A percentile compares a stretch with the other conserved stretches of the same genome.
phyloP scores from a whole-genome alignment of 2,888 invertebrate species.

The Argyresthia goedartella region DNA sequence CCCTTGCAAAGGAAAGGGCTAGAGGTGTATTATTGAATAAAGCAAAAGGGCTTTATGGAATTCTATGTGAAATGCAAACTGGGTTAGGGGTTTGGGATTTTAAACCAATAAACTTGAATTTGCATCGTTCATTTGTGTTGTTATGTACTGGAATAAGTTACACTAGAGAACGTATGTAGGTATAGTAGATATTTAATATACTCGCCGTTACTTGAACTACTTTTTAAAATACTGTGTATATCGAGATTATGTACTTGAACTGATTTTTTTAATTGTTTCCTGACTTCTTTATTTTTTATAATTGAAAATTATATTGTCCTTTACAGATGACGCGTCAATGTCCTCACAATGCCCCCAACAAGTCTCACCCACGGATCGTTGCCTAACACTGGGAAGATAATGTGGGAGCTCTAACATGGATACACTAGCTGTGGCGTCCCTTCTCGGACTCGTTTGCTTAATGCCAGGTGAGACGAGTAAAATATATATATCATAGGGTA shows the following conservation, averaged over 20 bases:
- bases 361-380: background rate
- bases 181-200: too few relatives aligned
- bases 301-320: background rate
- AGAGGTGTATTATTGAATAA: constrained; percentile 31
- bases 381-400: constrained; percentile 23
- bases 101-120: constrained; percentile 17
- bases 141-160: too few relatives aligned
- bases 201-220: too few relatives aligned
- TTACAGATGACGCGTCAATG: background rate
- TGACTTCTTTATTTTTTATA: too few relatives aligned
- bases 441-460: constrained; percentile 48
- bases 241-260: too few relatives aligned
- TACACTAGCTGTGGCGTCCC: constrained; percentile 35
- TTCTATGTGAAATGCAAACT: constrained; percentile 30
- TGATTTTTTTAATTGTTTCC: too few relatives aligned
- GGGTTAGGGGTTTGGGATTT: constrained; percentile 23
- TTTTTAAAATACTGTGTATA: too few relatives aligned
- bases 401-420: constrained; percentile 48
- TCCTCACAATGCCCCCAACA: too few relatives aligned
- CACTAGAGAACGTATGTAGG: too few relatives aligned
- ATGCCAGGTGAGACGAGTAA: constrained; percentile 42
- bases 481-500: background rate
- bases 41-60: constrained; percentile 34
- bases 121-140: too few relatives aligned
- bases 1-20: constrained; percentile 9